Base-by-base conservation (phyloP, 1,140 invertebrate species). In the Micrasema longulum region DNA sequence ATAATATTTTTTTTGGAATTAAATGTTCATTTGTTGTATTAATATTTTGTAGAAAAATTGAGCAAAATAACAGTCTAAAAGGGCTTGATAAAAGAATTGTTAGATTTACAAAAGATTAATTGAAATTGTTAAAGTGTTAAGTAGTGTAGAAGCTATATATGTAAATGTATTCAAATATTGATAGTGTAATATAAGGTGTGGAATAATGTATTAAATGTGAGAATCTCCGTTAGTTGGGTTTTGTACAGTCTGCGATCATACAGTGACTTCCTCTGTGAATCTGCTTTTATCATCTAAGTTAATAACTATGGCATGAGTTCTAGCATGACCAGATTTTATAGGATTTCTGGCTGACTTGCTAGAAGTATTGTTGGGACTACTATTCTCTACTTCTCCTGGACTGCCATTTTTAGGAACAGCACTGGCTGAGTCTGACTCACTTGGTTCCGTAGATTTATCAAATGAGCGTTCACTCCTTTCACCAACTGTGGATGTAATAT, bases 261-360 rank as follows among this genome's bases (percentile, higher is more conserved):
- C 92, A 35, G 91, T 93, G 50, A 93, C 91, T 82, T 93, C 92
- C 80, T 93, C 92, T 4, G 91, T 92, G 79, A 92, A 93, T 66
- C 91, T 85, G 78, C 89, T 91, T 77, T 92, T 92, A 81, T 93
- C 92, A 75, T 93, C 91, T 74, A 93, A 82, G 81, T 93, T 92
- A 64, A 93, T 91, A 76, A 92, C 89, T 76, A 92, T 91, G 2
- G 91, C 89, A 77, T 91, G 90, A 57, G 90, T 91, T 69, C 87
- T 87, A 7, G 90, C 88, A 75, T 91, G 90, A 0, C 89, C 89
- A 2, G 89, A 89, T 78, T 89, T 89, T 6, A 88, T 81, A 62
- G 79, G 75, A 26, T 69, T 66, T 36, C 67, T 43, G 20, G 50
- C 45, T 9, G 74, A 71, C 52, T 73, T 73, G 16, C 41, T 57